Evolutionary conservation across 2,888 invertebrate genomes (phyloP), one percentile per base, ranked within the genome.

Genomic region (Campoplex capitator): DNA sequence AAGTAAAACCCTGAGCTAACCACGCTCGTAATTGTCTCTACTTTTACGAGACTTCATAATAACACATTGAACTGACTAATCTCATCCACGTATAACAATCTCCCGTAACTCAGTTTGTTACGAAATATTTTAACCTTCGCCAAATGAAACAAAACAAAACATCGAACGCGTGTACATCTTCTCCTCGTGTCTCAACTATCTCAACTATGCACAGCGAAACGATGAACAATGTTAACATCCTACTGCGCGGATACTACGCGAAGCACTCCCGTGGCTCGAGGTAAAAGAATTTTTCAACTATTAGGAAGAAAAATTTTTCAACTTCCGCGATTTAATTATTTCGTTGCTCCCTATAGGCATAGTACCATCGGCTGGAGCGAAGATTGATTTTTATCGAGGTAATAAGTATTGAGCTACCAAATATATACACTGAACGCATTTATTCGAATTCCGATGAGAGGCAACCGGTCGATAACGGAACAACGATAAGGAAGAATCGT

Each of bases 1-100:
- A 73, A 32, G 73, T 51, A 48, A 73, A 51, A 51, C 73, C 48
- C 45, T 23, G 32, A 35, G n/a, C 71, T 8, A 73, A 73, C 74
- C 54, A 16, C 56, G 23, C 38, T 58, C 56, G n/a, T 74, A 74
- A 74, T 74, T 58, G 74, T 76, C 76, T 65, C 48, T 65, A 45
- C 48, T 51, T 51, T 48, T 35, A n/a, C 81, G 28, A 74, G 74
- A 54, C 32, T 81, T 54, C 16, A 67, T 67, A 54, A 74, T 54
- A 42, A 28, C 32, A 74, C 32, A 75, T 71, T 62, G 16, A 42
- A 77, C 28, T 45, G 70, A 70, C 56, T 45, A 78, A 51, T 62
- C 62, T 62, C 62, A 32, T 62, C 32, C 2, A 16, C 62, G 6
- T 32, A 68, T 28, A 42, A 45, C 18, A 42, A 18, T 70, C 73